A percentile compares a stretch with the other conserved stretches of the same genome.
Conservation (phyloP, 1,140 invertebrate genomes). For the Magallana ariakensis region DNA sequence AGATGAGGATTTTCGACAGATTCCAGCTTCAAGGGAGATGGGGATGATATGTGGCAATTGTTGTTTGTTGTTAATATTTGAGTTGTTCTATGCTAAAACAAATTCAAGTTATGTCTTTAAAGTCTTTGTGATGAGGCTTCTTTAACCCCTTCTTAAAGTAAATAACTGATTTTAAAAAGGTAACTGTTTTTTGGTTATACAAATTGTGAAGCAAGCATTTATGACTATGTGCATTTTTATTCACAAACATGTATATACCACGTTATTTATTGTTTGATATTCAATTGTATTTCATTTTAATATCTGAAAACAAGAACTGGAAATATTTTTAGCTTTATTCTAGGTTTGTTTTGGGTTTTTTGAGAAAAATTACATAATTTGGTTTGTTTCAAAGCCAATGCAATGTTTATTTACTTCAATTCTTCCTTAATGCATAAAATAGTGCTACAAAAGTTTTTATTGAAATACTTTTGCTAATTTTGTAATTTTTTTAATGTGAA, state of each 20-base stretch:
- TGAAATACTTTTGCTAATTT: not conserved
- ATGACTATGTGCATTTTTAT: conserved; percentile 8
- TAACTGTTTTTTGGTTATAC: no score
- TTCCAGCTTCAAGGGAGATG: not conserved
- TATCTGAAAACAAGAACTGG: not conserved
- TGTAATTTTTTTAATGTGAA: not conserved
- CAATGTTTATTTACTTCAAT: not conserved
- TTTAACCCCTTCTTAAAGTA: not conserved
- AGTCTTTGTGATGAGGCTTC: not conserved
- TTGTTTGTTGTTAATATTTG: conserved; percentile 13
- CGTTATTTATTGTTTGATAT: not conserved
- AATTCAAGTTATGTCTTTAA: not conserved
- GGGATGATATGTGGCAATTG: conserved; percentile 2
- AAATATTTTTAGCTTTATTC: no score
- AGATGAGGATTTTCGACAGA: not conserved
- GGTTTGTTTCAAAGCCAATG: not conserved
- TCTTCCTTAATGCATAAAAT: not conserved
- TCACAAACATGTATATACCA: conserved; percentile 6
- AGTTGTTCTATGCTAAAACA: not conserved
- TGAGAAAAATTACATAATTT: not conserved
- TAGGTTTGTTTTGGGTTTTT: no score
- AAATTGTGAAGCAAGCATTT: no score
- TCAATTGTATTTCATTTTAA: not conserved
- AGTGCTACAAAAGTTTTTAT: not conserved
- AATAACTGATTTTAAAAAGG: no score